Conservation (phyloP, 2,797 vertebrate genomes). For the Falco rusticolus region DNA sequence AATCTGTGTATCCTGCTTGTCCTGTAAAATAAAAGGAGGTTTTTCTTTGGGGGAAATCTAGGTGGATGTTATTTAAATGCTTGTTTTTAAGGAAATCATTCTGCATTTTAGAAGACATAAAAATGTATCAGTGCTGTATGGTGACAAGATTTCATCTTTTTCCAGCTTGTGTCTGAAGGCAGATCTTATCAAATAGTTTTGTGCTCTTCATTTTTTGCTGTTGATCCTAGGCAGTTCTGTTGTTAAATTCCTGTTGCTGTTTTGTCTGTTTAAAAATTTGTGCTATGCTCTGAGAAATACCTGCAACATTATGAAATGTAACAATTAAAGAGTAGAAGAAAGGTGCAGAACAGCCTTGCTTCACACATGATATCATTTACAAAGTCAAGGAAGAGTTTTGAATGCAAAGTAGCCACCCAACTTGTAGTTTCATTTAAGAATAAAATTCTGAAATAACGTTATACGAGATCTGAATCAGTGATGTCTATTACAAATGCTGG, state of each 20-base stretch:
- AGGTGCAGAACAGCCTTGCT: not conserved
- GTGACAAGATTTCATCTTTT: not conserved
- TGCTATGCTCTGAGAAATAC: not conserved
- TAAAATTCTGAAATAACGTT: slow-evolving; percentile 48
- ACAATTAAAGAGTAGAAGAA: not conserved
- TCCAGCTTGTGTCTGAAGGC: not conserved
- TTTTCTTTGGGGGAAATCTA: not conserved
- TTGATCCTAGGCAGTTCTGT: not conserved
- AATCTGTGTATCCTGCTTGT: not conserved
- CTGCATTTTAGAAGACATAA: not conserved
- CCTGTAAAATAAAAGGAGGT: not conserved
- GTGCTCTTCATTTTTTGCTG: not conserved
- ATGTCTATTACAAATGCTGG: slow-evolving; percentile 40
- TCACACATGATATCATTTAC: fast-evolving
- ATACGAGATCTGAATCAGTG: slow-evolving; percentile 34
- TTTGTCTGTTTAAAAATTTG: not conserved
- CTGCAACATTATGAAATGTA: not conserved
- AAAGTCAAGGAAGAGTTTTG: slow-evolving; percentile 6
- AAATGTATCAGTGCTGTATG: not conserved
- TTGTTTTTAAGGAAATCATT: not conserved
- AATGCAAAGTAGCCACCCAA: slow-evolving; percentile 60
- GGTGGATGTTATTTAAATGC: not conserved
- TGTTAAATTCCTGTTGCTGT: not conserved
- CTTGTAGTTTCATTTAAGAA: slow-evolving; percentile 3
- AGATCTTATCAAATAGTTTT: not conserved